phyloP scores from a whole-genome alignment of 2,888 invertebrate genomes.

The Scaptomyza parva region DNA sequence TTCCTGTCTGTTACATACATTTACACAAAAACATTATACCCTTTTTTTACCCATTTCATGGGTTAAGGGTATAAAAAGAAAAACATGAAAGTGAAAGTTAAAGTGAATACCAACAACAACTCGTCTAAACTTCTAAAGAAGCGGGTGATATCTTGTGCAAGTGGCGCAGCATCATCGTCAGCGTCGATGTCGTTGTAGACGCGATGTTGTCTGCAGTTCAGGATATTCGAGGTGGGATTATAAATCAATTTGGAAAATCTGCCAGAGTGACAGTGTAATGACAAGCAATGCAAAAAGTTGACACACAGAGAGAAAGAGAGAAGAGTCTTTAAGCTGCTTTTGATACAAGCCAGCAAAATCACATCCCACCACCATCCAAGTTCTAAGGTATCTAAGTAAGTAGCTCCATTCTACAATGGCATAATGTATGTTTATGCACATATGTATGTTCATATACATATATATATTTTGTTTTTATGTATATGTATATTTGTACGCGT shows the following conservation, averaged over 20 bases:
- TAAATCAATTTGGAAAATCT: conserved; percentile 77
- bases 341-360: conserved; percentile 48
- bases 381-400: conserved; percentile 44
- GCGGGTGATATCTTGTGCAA: conserved; percentile 15
- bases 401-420: conserved; percentile 31
- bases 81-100: neutral
- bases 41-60: no score
- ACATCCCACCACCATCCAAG: neutral
- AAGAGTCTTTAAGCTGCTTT: conserved; percentile 70
- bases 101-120: conserved; percentile 23
- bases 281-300: conserved; percentile 58
- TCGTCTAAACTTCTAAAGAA: conserved; percentile 38
- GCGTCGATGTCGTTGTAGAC: neutral
- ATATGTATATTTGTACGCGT: conserved; percentile 53
- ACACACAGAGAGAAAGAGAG: neutral
- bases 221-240: conserved; percentile 70
- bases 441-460: conserved; percentile 3
- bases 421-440: conserved; percentile 31
- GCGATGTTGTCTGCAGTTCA: conserved; percentile 19
- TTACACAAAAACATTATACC: no score
- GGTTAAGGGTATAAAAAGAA: no score
- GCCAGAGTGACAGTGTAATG: conserved; percentile 58
- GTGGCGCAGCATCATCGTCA: neutral
- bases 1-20: no score
- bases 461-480: conserved; percentile 10